Evolutionary conservation across 2,797 vertebrate genomes (phyloP).

Genomic region (Pterois miles): DNA sequence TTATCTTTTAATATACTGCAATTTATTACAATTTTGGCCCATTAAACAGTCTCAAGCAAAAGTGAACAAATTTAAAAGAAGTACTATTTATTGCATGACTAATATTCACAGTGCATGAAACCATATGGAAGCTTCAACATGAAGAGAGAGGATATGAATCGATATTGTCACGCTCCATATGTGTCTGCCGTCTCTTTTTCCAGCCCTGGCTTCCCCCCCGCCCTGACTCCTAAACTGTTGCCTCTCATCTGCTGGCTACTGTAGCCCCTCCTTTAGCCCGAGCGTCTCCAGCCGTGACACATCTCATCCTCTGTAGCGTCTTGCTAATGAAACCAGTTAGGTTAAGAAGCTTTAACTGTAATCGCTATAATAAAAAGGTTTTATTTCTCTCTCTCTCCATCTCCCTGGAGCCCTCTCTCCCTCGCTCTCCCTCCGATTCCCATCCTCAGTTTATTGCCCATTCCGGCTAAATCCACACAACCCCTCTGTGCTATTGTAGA

Average conservation of each 20-base stretch:
- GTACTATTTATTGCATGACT: neutral
- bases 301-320: conserved; percentile 40
- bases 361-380: conserved; percentile 50
- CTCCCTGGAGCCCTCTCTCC: conserved; percentile 2
- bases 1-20: neutral
- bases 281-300: conserved; percentile 46
- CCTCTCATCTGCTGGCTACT: conserved; percentile 10
- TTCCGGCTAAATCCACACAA: conserved; percentile 61
- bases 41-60: neutral
- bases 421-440: neutral
- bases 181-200: neutral
- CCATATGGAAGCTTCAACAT: neutral
- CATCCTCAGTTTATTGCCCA: conserved; percentile 56
- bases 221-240: conserved; percentile 10
- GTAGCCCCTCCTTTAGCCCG: conserved; percentile 19
- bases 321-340: conserved; percentile 61
- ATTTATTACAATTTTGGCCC: neutral
- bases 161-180: neutral
- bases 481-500: conserved; percentile 62
- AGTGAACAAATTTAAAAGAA: neutral
- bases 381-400: conserved; percentile 15
- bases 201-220: neutral
- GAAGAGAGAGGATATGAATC: neutral
- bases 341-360: conserved; percentile 67
- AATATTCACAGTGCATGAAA: neutral